phyloP scores from a whole-genome alignment of 2,113 vertebrate genomes.

The Oryctolagus cuniculus region mOryCun1.1 NC_091447.1:13117501-13118000 shows the following conservation, averaged over 20 bases:
- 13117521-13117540: neutral
- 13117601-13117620: neutral
- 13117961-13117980: neutral
- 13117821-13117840: neutral
- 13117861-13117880: neutral
- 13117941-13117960: neutral
- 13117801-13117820: neutral
- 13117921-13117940: neutral
- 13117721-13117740: neutral
- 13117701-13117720: neutral
- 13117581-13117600: neutral
- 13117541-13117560: neutral
- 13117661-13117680: neutral
- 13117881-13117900: neutral
- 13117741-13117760: neutral
- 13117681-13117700: neutral
- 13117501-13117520: neutral
- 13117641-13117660: neutral
- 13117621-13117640: neutral
- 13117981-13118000: neutral
- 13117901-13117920: neutral
- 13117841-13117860: neutral
- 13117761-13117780: neutral
- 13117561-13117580: neutral
- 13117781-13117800: neutral